phyloP scores from a whole-genome alignment of 2,113 vertebrate genomes.

The Falco punctatus region DNA sequence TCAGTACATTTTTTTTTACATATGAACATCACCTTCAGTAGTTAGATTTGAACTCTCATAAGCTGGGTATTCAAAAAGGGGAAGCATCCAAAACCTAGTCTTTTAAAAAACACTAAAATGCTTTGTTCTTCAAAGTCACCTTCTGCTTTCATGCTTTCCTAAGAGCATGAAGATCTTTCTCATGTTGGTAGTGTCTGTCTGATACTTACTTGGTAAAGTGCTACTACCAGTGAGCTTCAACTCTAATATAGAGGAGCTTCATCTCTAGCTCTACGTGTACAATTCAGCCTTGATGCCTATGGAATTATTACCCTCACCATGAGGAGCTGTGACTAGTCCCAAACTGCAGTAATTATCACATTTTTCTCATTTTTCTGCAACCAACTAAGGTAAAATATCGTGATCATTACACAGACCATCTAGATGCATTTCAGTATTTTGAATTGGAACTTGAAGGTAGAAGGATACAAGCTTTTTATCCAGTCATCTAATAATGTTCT shows the following conservation, averaged over 20 bases:
- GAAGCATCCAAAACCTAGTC: neutral
- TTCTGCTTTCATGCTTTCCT: neutral
- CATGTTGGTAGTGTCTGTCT: neutral
- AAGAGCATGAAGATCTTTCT: neutral
- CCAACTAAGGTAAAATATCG: neutral
- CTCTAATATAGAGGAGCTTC: neutral
- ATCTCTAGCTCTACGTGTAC: neutral
- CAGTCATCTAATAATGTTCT: neutral
- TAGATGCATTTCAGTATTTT: neutral
- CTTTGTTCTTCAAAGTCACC: neutral
- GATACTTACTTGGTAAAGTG: neutral
- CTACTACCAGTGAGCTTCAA: neutral
- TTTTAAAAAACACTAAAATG: neutral
- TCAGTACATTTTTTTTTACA: neutral
- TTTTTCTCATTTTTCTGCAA: neutral
- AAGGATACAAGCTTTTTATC: neutral
- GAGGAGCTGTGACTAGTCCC: neutral
- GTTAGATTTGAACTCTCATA: neutral
- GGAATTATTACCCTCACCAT: neutral
- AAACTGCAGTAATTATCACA: neutral
- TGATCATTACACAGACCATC: neutral
- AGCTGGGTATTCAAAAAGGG: neutral
- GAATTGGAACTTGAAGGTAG: neutral
- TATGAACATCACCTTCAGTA: neutral
- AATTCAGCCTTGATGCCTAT: neutral